Evolutionary conservation across 2,888 invertebrate genomes (phyloP).

Genomic region (Folsomia manolachei): DNA sequence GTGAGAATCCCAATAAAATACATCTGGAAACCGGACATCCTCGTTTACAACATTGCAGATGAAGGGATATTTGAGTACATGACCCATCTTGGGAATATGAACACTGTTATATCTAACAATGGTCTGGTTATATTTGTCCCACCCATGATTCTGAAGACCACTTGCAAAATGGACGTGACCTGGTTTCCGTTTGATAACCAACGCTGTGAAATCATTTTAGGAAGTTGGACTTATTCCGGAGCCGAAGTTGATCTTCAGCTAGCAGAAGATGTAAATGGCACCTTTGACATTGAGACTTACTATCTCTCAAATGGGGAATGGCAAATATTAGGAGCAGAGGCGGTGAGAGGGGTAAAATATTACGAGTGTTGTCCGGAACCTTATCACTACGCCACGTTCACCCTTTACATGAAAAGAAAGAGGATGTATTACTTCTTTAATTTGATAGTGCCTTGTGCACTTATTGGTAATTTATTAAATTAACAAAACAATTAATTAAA

Average conservation of each 20-base stretch:
- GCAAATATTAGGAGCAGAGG: background rate
- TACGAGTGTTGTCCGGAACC: background rate
- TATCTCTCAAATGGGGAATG: background rate
- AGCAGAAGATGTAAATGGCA: background rate
- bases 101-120: background rate
- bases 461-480: background rate
- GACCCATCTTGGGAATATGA: background rate
- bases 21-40: background rate
- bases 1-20: background rate
- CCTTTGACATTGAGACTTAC: background rate
- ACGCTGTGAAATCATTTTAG: background rate
- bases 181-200: background rate
- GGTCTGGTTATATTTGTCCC: background rate
- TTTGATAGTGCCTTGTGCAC: background rate
- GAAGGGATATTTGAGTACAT: background rate
- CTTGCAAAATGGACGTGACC: constrained; percentile 1
- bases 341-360: background rate
- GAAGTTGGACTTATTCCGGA: background rate
- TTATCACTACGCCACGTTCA: background rate
- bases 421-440: background rate
- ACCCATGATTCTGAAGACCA: background rate
- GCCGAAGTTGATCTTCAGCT: background rate
- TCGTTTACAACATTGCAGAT: background rate
- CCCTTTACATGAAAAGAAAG: background rate
- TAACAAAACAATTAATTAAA: background rate